Base-by-base conservation (phyloP, 2,797 vertebrate genomes). In the Premnoplex brunnescens region DNA sequence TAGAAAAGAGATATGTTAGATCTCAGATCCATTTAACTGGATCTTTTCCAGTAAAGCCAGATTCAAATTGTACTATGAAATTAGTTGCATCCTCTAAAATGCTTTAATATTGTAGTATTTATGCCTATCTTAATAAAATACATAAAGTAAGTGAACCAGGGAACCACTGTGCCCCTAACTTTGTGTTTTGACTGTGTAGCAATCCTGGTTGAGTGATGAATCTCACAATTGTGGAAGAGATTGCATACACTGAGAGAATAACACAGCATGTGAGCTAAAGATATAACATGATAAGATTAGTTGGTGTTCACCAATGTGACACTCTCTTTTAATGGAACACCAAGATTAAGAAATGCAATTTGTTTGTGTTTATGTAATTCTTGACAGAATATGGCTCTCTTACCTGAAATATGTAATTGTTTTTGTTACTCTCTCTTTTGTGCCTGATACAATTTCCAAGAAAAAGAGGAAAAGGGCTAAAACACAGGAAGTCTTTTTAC, bases 301-400 rank as follows among this genome's bases (percentile, higher is more conserved):
- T 68, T 96, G 96, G 32, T 55, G 77, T 96, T 97, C 91, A 56
- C 72, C 76, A 92, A 96, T 1, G 3, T 58, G 68, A 80, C 82
- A 89, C 87, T 94, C 54, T 96, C 56, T 76, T 95, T 96, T 95
- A 96, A 95, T 89, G 75, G 63, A 94, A 87, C 34, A 75, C 19
- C 43, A 85, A 69, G 49, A 90, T 88, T 59, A 73, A 74, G 78
- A 96, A 96, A 92, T 86, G 73, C 51, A 95, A 82, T 96, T 95
- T 95, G 82, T 72, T 95, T 85, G 44, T 17, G 64, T 64, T 96
- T 94, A 80, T 86, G 78, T 82, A 95, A 37, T 54, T 58, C 69
- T 88, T 96, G 95, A 91, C 66, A 87, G 91, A 92, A 72, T 95
- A 84, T n/a, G 74, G 46, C 75, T 93, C 36, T 75, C 83, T 91